These are phyloP conservation scores for Hypomecis atomaria DNA, from an alignment of 2,888 invertebrate species.

Conservation along the genomic window DNA sequence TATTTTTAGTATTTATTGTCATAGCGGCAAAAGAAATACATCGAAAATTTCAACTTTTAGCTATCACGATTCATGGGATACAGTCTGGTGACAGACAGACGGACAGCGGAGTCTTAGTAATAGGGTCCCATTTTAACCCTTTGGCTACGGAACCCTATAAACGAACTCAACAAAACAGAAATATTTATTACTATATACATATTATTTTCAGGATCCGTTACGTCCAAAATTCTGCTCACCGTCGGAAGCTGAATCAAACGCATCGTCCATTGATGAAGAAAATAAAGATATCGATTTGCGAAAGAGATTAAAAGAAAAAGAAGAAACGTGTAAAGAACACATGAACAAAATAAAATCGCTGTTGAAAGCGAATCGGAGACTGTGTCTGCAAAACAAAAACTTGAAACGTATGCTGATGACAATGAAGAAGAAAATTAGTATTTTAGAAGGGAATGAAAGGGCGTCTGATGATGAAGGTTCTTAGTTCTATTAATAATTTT, in stretches of 20 bases:
- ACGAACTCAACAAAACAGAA: neutral
- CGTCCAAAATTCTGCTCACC: neutral
- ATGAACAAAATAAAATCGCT: conserved; percentile 6
- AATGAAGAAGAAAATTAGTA: conserved; percentile 9
- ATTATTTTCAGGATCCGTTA: conserved; percentile 12
- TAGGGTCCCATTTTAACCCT: too few species aligned
- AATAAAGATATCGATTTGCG: neutral
- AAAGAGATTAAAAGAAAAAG: conserved; percentile 7
- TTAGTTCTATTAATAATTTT: neutral
- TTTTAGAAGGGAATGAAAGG: neutral
- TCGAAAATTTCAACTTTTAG: too few species aligned
- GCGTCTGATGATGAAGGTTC: conserved; percentile 9
- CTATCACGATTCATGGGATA: too few species aligned
- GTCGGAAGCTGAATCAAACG: conserved; percentile 2
- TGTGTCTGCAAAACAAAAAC: conserved; percentile 12
- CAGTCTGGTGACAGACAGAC: too few species aligned
- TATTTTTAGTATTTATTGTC: too few species aligned
- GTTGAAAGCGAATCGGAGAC: conserved; percentile 12
- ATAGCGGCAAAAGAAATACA: too few species aligned
- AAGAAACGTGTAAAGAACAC: conserved; percentile 5
- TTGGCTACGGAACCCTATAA: neutral
- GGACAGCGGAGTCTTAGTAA: too few species aligned
- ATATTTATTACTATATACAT: neutral
- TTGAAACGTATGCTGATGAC: conserved; percentile 11
- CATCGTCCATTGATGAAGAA: neutral